These are phyloP conservation scores for Ariopsis seemanni DNA, from an alignment of 2,113 vertebrate genomes.

Conservation along the genomic window DNA sequence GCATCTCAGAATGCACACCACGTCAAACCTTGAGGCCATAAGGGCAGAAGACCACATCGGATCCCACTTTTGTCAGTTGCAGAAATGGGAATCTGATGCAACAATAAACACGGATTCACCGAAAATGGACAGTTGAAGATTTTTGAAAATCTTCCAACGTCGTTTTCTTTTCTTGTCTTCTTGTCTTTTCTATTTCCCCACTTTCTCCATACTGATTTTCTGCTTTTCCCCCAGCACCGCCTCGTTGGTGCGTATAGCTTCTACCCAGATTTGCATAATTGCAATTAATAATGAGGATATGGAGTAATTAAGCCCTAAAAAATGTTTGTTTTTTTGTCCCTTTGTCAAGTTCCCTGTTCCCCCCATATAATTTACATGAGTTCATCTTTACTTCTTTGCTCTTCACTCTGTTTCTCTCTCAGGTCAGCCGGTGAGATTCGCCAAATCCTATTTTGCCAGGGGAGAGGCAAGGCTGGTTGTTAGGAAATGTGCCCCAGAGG, in stretches of 20 bases:
- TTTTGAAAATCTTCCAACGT: neutral
- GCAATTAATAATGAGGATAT: neutral
- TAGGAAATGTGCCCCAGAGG: constrained; percentile 72
- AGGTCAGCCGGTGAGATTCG: constrained; percentile 70
- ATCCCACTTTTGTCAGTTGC: neutral
- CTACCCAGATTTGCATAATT: no score
- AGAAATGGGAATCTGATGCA: neutral
- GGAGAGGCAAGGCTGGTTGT: constrained; percentile 61
- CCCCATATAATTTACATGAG: neutral
- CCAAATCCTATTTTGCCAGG: constrained; percentile 57
- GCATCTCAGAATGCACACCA: neutral
- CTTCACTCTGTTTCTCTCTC: neutral
- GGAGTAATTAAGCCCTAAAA: neutral
- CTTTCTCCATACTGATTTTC: neutral
- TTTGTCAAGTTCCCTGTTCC: neutral
- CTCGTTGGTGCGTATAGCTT: no score
- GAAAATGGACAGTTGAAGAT: neutral
- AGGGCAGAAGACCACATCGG: neutral
- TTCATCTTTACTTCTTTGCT: neutral
- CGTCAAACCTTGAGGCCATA: neutral
- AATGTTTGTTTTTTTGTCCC: neutral
- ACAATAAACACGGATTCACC: neutral
- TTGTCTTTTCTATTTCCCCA: neutral
- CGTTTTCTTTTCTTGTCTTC: neutral
- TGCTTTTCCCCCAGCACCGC: neutral